A percentile compares a stretch with the other conserved stretches of the same genome.
Evolutionary conservation across 1,140 invertebrate genomes (phyloP).

Genomic region (Lasioglossum albipes): DNA sequence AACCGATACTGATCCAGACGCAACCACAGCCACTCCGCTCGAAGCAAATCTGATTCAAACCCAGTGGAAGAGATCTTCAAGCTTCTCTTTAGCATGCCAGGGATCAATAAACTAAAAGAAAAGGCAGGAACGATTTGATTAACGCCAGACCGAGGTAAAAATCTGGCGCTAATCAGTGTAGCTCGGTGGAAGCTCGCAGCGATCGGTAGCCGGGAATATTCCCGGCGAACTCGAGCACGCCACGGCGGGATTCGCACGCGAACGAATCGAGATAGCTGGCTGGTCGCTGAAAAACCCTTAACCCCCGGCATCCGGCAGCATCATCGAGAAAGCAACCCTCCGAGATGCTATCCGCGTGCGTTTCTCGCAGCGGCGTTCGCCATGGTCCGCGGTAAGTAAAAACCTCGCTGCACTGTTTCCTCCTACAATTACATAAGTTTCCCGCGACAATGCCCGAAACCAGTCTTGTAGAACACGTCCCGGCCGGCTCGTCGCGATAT

Average conservation of each 20-base stretch:
- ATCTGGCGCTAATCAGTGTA: neutral
- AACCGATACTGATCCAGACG: too few species aligned
- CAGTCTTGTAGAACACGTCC: conserved; percentile 11
- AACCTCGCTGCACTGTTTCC: neutral
- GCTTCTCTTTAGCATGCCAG: too few species aligned
- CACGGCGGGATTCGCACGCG: neutral
- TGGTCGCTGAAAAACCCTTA: neutral
- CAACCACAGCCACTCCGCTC: too few species aligned
- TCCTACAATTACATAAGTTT: conserved; percentile 44
- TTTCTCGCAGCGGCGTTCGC: too few species aligned
- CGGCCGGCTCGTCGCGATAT: conserved; percentile 28
- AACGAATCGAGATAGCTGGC: neutral
- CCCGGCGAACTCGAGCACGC: neutral
- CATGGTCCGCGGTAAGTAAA: neutral
- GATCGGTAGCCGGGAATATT: neutral
- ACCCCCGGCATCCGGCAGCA: neutral
- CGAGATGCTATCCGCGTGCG: neutral
- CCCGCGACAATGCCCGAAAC: conserved; percentile 21
- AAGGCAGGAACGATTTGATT: too few species aligned
- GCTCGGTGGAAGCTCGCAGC: too few species aligned
- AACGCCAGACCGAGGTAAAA: neutral
- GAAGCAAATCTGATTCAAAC: too few species aligned
- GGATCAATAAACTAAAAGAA: too few species aligned
- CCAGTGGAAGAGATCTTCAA: too few species aligned
- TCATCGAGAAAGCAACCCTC: neutral